Conservation (phyloP, 2,888 invertebrate species). For the Trissoscelio sp. region DNA sequence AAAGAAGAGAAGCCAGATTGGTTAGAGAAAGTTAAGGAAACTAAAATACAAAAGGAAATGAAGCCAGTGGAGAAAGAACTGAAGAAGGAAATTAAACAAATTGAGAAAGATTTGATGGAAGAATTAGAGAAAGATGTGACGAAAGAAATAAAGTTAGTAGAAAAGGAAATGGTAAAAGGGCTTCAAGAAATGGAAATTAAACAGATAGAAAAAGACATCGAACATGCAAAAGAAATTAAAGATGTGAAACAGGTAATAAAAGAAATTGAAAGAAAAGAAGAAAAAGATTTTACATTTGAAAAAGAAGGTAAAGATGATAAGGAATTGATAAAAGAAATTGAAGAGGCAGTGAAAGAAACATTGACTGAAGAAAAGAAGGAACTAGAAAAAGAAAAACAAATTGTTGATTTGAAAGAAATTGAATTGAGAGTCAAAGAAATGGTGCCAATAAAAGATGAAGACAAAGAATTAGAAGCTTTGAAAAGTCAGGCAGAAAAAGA, state of each 20-base stretch:
- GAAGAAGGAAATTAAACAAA: constrained; percentile 19
- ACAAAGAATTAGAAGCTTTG: constrained; percentile 51
- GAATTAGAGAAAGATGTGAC: constrained; percentile 26
- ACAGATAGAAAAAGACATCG: constrained; percentile 20
- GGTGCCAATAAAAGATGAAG: constrained; percentile 27
- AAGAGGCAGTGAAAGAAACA: constrained; percentile 4
- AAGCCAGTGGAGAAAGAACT: background rate
- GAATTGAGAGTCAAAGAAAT: background rate
- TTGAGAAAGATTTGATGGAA: background rate
- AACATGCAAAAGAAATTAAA: constrained; percentile 16
- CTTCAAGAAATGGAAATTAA: constrained; percentile 18
- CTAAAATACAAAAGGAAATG: constrained; percentile 12
- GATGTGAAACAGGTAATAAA: constrained; percentile 22
- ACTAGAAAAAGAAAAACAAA: constrained; percentile 1
- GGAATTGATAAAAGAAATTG: constrained; percentile 14
- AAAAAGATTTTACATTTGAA: constrained; percentile 20
- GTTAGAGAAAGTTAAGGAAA: constrained; percentile 19
- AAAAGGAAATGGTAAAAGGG: background rate
- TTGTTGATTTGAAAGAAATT: background rate
- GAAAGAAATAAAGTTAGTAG: background rate
- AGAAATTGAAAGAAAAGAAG: constrained; percentile 14
- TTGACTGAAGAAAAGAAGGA: background rate
- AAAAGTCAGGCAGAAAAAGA: constrained; percentile 61
- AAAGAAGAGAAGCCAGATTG: constrained; percentile 14
- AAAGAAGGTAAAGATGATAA: constrained; percentile 32